Evolutionary conservation across 2,113 vertebrate species (phyloP), one percentile per base, ranked within the genome.

Genomic region (Polypterus bichir): DNA sequence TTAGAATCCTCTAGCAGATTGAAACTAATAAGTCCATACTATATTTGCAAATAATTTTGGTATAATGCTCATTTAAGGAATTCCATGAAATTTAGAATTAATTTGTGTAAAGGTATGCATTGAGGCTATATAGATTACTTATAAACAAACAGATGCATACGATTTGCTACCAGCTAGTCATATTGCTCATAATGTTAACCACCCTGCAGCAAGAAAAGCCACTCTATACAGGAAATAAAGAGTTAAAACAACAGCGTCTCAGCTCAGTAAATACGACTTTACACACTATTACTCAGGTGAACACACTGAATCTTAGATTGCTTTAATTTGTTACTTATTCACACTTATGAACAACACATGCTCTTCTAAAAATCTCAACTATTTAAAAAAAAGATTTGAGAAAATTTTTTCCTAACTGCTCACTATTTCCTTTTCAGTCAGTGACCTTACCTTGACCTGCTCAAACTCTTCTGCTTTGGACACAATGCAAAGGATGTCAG

Each of bases 391-490:
- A 9, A 49, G 48, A 8, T 11, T 49, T 47, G n/a, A 51, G 6
- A 9, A 10, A 27, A 10, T 8, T 9, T 46, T 49, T 52, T 52
- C 49, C 54, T 52, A 44, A 5, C 47, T 62, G 61, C 47, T 54
- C n/a, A 62, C 54, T 3, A 56, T 5, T 7, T 45, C 54, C 48
- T 56, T 8, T 47, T 3, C 48, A 27, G n/a, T 44, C 27, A 67
- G 47, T 9, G 59, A 69, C 67, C 81, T 86, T 83, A 99, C 96
- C 92, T 98, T 98, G 47, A 99, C 90, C 76, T 99, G 96, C 48
- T 98, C 93, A 69, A 98, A 99, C 78, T 98, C 94, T 79, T 98
- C 96, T 5, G 96, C 94, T 81, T 96, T 97, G 59, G 94, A 97
- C 5, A 98, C 92, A 52, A 97, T 94, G 57, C 86, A 85, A 76